Evolutionary conservation across 2,888 invertebrate species (phyloP).

Genomic region (Eristalis arbustorum): DNA sequence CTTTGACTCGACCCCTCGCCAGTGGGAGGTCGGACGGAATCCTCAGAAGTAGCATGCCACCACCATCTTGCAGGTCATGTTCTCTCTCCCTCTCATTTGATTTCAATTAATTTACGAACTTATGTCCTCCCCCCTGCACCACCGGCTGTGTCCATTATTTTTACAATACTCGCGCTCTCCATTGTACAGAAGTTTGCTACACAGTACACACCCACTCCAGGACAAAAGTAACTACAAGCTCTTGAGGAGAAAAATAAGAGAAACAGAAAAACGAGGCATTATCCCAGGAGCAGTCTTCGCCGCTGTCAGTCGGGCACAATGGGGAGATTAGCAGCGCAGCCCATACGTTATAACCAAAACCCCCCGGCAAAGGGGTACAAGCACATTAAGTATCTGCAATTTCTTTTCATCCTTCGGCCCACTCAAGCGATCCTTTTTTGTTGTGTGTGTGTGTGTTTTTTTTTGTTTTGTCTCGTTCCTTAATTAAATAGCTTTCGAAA

Average conservation of each 20-base stretch:
- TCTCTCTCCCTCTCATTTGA: conserved; percentile 6
- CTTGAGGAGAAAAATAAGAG: neutral
- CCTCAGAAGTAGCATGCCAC: neutral
- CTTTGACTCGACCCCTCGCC: neutral
- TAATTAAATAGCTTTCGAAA: conserved; percentile 69
- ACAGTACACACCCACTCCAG: neutral
- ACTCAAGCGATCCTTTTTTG: neutral
- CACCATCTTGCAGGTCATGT: neutral
- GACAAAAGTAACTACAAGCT: neutral
- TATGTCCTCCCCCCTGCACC: conserved; percentile 2
- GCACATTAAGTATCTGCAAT: conserved; percentile 66
- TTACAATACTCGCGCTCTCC: neutral
- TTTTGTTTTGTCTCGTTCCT: conserved; percentile 41
- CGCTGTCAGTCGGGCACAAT: conserved; percentile 40
- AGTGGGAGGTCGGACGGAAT: too few species aligned
- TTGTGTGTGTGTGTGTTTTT: too few species aligned
- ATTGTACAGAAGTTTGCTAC: neutral
- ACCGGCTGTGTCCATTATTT: conserved; percentile 30
- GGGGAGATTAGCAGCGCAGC: conserved; percentile 55
- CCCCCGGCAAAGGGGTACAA: conserved; percentile 28
- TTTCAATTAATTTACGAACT: conserved; percentile 53
- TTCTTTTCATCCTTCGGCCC: conserved; percentile 32
- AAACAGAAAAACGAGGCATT: neutral
- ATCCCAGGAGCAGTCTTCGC: conserved; percentile 29
- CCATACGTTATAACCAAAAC: conserved; percentile 51